Base-by-base conservation (phyloP, 2,797 vertebrate species). In the Hyperoplus immaculatus region DNA sequence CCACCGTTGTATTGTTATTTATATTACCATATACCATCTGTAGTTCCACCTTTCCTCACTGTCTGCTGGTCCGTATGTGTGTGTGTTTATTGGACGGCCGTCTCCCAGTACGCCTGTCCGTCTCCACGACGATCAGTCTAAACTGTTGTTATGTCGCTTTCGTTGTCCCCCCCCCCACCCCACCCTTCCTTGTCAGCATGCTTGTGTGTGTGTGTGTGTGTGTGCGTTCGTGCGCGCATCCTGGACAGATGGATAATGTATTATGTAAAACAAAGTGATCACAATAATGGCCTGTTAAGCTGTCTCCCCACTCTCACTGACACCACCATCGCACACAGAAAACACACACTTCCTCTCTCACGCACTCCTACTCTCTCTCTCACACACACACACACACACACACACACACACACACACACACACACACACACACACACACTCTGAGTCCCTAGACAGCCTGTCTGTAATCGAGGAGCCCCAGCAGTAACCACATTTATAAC, bases 251-350 rank as follows among this genome's bases (percentile, higher is more conserved):
- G 94, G 94, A 90, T 91, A 88, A 94, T 94, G 89, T 91, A 94
- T 95, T 94, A 95, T 95, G 93, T 93, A 95, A 95, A 93, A 93
- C 90, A 94, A 92, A 94, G 90, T 93, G 85, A 94, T 95, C 92
- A 91, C 81, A 84, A 92, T 94, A 91, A 93, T 93, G 92, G 90
- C 88, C 91, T 91, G 89, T 93, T 94, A 93, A 93, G 89, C 91
- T 81, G 83, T 43, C 76, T 60, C 66, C 77, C 12, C 46, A 18
- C 53, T 47, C n/a, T 36, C 66, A 72, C 64, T 72, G 63, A 38
- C 75, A 80, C 54, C 62, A 77, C 18, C 69, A 75, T 3, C 72
- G 63, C 62, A 68, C 57, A 66, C 56, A 61, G 71, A n/a, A 62
- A 38, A 50, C 55, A 78, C 70, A 55, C 55, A 73, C 70, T 70